Evolutionary conservation across 2,888 invertebrate genomes (phyloP).

Genomic region (Willowsia nigromaculata): DNA sequence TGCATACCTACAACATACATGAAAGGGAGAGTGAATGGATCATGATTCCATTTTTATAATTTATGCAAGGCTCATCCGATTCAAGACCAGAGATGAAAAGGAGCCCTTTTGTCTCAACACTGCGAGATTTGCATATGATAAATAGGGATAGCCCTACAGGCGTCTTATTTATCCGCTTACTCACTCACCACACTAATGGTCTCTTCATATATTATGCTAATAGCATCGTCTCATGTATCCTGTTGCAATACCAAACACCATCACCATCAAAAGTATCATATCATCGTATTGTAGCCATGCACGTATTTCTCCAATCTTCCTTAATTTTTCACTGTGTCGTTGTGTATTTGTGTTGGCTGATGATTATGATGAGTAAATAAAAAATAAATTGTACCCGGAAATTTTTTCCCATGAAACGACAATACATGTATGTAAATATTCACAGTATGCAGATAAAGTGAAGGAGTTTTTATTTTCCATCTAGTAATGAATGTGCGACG

Average conservation of each 20-base stretch:
- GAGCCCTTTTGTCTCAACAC: constrained; percentile 72
- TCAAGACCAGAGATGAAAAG: constrained; percentile 66
- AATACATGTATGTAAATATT: constrained; percentile 65
- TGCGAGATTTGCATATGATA: constrained; percentile 70
- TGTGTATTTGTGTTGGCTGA: constrained; percentile 36
- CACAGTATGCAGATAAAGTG: constrained; percentile 64
- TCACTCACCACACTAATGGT: constrained; percentile 67
- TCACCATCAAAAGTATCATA: constrained; percentile 40
- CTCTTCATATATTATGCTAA: constrained; percentile 74
- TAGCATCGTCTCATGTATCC: constrained; percentile 69
- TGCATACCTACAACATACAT: neutral
- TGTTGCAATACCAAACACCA: constrained; percentile 20
- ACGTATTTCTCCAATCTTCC: constrained; percentile 24
- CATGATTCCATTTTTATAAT: constrained; percentile 69
- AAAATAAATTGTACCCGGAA: constrained; percentile 69
- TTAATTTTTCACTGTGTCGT: constrained; percentile 59
- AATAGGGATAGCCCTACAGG: constrained; percentile 72
- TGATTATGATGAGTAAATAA: constrained; percentile 60
- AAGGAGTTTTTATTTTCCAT: constrained; percentile 68
- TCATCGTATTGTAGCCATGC: neutral
- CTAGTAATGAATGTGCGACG: constrained; percentile 12
- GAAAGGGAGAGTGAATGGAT: constrained; percentile 62
- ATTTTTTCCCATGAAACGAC: constrained; percentile 72
- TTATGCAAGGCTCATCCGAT: constrained; percentile 73
- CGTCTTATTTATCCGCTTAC: constrained; percentile 74